phyloP scores from a whole-genome alignment of 2,113 vertebrate genomes.

The Phyllostomus discolor region DNA sequence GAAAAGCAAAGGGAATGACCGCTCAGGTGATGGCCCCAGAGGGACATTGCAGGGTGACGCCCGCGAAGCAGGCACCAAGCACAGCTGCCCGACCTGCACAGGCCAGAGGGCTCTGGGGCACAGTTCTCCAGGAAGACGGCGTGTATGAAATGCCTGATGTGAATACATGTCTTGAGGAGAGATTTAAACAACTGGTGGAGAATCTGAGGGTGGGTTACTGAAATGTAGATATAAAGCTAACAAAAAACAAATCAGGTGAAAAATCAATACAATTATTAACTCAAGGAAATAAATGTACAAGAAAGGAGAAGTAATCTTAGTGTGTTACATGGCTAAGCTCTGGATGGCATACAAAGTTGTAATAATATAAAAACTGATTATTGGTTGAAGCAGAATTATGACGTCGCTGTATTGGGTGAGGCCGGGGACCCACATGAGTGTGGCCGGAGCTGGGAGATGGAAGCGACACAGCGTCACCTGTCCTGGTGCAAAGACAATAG shows the following conservation, averaged over 20 bases:
- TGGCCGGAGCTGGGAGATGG: neutral
- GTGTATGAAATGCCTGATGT: neutral
- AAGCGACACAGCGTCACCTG: neutral
- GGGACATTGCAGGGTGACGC: neutral
- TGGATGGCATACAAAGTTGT: neutral
- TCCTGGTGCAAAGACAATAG: neutral
- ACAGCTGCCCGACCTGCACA: neutral
- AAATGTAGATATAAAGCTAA: neutral
- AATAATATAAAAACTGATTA: neutral
- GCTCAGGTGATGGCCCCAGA: neutral
- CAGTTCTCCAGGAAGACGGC: neutral
- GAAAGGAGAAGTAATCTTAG: neutral
- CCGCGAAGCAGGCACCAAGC: neutral
- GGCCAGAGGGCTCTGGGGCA: neutral
- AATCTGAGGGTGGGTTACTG: neutral
- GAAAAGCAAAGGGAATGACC: neutral
- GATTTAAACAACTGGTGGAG: neutral
- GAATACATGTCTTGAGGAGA: neutral
- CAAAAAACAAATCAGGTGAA: neutral
- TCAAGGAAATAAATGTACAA: neutral
- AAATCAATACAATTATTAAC: neutral
- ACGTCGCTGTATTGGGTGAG: neutral
- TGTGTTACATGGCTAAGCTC: slow-evolving; percentile 8
- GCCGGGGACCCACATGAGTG: neutral
- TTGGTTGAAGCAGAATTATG: neutral